Percentiles rank a stretch among this genome's conserved stretches.
Conservation (phyloP, 2,113 vertebrate genomes). For the Ahaetulla prasina region DNA sequence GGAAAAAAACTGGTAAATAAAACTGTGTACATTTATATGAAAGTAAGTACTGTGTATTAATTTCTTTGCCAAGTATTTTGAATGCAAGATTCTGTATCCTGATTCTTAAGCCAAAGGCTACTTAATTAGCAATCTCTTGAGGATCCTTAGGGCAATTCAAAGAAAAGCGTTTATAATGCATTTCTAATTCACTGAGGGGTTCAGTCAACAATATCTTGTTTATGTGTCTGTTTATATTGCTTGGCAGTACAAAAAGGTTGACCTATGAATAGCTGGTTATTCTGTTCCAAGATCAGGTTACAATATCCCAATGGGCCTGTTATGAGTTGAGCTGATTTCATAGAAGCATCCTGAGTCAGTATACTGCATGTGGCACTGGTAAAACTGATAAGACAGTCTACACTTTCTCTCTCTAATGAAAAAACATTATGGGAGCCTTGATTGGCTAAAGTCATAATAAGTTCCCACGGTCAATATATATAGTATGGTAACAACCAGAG, state of each 20-base stretch:
- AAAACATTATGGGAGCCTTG: not conserved
- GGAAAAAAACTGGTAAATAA: not conserved
- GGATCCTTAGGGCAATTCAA: not conserved
- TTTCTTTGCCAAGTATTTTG: not conserved
- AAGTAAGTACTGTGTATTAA: not conserved
- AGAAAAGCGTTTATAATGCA: constrained; percentile 10
- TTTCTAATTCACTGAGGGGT: not conserved
- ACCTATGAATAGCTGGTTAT: not conserved
- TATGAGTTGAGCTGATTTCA: not conserved
- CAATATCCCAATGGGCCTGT: not conserved
- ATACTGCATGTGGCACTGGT: not conserved
- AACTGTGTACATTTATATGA: not conserved
- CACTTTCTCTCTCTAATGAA: not conserved
- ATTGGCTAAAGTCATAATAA: not conserved
- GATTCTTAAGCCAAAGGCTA: not conserved
- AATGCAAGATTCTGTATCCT: not conserved
- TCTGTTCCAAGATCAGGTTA: not conserved
- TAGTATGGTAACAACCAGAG: not conserved
- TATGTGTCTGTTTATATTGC: constrained; percentile 1
- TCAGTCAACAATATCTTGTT: constrained; percentile 6
- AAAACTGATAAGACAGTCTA: not conserved
- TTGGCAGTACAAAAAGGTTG: constrained; percentile 1
- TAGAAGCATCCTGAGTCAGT: not conserved
- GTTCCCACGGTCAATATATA: not conserved
- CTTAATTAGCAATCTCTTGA: constrained; percentile 1